phyloP scores from a whole-genome alignment of 1,140 invertebrate genomes.

The Drosophila quadrilineata region DNA sequence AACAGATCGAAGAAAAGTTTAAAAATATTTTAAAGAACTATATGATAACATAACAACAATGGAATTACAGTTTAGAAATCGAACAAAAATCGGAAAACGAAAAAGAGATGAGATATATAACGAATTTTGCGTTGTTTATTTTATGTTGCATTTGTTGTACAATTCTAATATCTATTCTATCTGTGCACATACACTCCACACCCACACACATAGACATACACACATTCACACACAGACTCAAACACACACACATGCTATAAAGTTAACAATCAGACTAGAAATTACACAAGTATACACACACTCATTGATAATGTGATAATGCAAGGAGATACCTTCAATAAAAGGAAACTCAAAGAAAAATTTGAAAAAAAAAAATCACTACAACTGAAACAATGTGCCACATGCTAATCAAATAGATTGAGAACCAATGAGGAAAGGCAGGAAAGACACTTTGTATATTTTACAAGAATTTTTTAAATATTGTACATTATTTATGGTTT shows the following conservation, averaged over 20 bases:
- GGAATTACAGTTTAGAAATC: constrained; percentile 54
- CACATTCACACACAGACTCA: constrained; percentile 1
- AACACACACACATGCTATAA: constrained; percentile 1
- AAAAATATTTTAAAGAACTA: constrained; percentile 17
- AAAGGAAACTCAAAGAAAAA: constrained; percentile 13
- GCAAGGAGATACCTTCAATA: neutral
- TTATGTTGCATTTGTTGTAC: constrained; percentile 78
- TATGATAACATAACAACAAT: constrained; percentile 55
- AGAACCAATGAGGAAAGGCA: neutral
- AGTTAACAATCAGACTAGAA: constrained; percentile 11
- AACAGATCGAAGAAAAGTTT: constrained; percentile 19
- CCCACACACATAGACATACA: constrained; percentile 8
- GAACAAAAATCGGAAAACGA: constrained; percentile 19
- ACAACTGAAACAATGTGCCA: neutral
- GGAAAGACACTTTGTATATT: constrained; percentile 71
- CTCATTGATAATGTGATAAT: constrained; percentile 1
- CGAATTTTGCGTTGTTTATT: constrained; percentile 72
- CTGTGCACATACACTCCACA: constrained; percentile 13
- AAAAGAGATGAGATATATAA: constrained; percentile 27
- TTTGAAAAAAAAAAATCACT: neutral
- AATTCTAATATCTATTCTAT: constrained; percentile 53
- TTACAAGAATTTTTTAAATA: constrained; percentile 59
- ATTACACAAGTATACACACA: neutral
- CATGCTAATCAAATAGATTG: neutral
- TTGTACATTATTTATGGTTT: constrained; percentile 63